Conservation (phyloP, 2,113 vertebrate species). For the Andinoacara biseriatus region DNA sequence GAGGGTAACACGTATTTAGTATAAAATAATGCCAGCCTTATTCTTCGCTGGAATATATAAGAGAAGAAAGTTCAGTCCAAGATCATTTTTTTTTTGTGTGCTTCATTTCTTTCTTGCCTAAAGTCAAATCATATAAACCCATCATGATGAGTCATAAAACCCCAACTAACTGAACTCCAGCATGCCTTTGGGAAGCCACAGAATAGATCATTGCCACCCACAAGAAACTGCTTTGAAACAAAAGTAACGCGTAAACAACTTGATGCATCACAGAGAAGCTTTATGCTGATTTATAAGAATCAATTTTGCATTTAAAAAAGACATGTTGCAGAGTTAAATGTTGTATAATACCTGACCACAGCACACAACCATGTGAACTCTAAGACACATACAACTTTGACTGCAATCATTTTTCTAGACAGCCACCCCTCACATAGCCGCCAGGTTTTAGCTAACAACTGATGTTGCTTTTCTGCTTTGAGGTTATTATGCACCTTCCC, state of each 20-base stretch:
- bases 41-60: neutral
- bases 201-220: constrained; percentile 33
- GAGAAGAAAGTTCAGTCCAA: neutral
- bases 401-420: neutral
- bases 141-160: constrained; percentile 35
- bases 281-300: neutral
- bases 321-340: neutral
- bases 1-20: neutral
- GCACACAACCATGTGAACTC: neutral
- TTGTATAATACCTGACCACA: neutral
- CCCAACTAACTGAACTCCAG: constrained; percentile 11
- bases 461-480: constrained; percentile 4
- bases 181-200: constrained; percentile 23
- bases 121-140: constrained; percentile 1
- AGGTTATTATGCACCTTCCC: neutral
- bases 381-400: neutral
- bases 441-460: constrained; percentile 11
- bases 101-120: constrained; percentile 9
- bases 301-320: neutral
- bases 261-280: constrained; percentile 1
- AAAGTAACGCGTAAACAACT: constrained; percentile 42
- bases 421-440: neutral
- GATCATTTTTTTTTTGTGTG: neutral
- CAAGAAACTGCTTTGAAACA: constrained; percentile 17
- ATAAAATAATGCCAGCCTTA: neutral